Percentiles rank a stretch among this genome's conserved stretches.
Evolutionary conservation across 35 echinoderm and acorn worm species (phyloP).

Genomic region (Heliocidaris erythrogramma): DNA sequence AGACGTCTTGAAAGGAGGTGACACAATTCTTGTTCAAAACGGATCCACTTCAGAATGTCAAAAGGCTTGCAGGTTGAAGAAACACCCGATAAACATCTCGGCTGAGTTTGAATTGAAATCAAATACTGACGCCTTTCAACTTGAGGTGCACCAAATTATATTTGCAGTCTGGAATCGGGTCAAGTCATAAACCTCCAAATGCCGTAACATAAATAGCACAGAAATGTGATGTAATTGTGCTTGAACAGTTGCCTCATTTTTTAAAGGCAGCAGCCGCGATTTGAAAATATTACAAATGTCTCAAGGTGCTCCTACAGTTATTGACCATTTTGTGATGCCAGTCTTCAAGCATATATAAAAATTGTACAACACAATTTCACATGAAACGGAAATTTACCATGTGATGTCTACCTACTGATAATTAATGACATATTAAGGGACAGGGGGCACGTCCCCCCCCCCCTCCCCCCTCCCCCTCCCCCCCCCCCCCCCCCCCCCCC

Average conservation of each 20-base stretch:
- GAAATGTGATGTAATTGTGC: neutral
- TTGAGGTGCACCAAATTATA: neutral
- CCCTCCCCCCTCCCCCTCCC: too few relatives aligned
- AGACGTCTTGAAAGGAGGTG: neutral
- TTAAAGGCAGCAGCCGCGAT: neutral
- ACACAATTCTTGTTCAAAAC: neutral
- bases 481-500: too few relatives aligned
- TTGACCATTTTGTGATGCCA: neutral
- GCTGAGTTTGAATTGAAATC: neutral
- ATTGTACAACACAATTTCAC: too few relatives aligned
- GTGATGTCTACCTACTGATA: too few relatives aligned
- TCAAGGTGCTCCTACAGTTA: neutral
- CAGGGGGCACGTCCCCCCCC: too few relatives aligned
- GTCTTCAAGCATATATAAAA: too few relatives aligned
- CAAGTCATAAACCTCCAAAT: neutral
- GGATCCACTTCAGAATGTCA: conserved; percentile 3
- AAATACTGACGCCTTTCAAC: neutral
- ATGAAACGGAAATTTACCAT: too few relatives aligned
- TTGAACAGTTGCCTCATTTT: neutral
- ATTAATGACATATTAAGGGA: too few relatives aligned
- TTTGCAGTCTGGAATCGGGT: neutral
- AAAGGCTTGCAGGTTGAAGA: neutral
- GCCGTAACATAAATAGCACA: neutral
- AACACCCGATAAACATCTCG: conserved; percentile 9
- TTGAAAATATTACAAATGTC: neutral